Conservation (phyloP, 2,797 vertebrate species). For the Chloroceryle amazona region DNA sequence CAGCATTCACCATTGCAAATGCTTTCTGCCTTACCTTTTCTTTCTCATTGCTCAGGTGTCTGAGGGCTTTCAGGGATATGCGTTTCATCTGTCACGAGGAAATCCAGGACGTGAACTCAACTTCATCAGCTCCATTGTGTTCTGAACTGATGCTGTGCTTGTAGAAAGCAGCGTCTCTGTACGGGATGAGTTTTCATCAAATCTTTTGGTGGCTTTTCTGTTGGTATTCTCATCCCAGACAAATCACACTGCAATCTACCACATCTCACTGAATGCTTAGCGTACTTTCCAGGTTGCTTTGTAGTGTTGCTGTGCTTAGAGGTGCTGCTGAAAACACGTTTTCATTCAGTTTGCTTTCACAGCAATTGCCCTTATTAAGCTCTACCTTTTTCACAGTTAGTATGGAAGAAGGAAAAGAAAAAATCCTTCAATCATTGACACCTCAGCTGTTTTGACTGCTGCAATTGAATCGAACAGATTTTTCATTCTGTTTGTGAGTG, state of each 20-base stretch:
- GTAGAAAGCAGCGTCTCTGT: conserved; percentile 21
- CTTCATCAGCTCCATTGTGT: background rate
- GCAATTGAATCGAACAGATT: conserved; percentile 4
- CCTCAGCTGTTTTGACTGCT: conserved; percentile 12
- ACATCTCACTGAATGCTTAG: conserved; percentile 1
- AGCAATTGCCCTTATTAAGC: conserved; percentile 26
- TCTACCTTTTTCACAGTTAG: conserved; percentile 40
- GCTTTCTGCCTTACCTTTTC: background rate
- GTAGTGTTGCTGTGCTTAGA: conserved; percentile 19
- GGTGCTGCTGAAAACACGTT: conserved; percentile 45
- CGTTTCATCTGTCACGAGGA: background rate
- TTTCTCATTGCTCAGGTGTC: background rate
- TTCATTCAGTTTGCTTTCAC: conserved; percentile 33
- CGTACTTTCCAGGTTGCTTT: background rate
- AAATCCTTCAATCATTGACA: conserved; percentile 23
- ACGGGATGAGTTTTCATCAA: conserved; percentile 1
- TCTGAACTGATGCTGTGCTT: conserved; percentile 16
- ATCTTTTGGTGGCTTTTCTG: background rate
- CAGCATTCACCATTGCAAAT: background rate
- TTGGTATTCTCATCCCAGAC: conserved; percentile 16
- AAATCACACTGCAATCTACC: conserved; percentile 39
- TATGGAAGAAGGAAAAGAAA: background rate
- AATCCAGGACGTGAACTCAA: background rate
- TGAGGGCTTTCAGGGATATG: background rate
- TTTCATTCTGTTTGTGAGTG: background rate